Evolutionary conservation across 2,888 invertebrate genomes (phyloP), one percentile per base, ranked within the genome.

Genomic region (Prionchulus punctatus): DNA sequence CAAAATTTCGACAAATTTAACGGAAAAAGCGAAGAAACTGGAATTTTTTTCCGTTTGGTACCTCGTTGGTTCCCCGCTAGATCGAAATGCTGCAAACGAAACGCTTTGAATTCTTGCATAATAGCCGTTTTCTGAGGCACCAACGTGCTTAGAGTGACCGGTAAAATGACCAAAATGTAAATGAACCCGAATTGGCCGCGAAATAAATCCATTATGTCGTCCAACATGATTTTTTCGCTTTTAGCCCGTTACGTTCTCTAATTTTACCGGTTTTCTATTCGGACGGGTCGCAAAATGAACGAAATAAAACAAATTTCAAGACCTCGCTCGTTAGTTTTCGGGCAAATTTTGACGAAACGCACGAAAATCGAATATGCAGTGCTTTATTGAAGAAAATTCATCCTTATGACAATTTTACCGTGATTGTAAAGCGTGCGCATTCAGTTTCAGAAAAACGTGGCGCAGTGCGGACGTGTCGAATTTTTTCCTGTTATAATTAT

Each of bases 1-100:
- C n/a, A 50, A 7, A 7, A 26, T 4, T 50, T 18, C 7, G 27
- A 50, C 7, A 50, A 27, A 23, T 7, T 18, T 45, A n/a, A n/a
- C n/a, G n/a, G n/a, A n/a, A n/a, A n/a, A n/a, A n/a, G n/a, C n/a
- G n/a, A n/a, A n/a, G n/a, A n/a, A n/a, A n/a, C n/a, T n/a, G n/a
- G 36, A 36, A 36, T 36, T 36, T 36, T 36, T 36, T n/a, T n/a
- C n/a, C n/a, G n/a, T n/a, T n/a, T n/a, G 28, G 12, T 31, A 57
- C 57, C 69, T 52, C 64, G 63, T 27, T 59, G 54, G 30, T 57
- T 62, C n/a, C 67, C 67, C 51, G 59, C 57, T 26, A 64, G 53
- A 51, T 70, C 69, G 57, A 61, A 67, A 49, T 69, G 69, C 42
- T 65, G 63, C 27, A 69, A 62, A 27, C 69, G 66, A 57, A 63